Percentiles rank a stretch among this genome's conserved stretches.
Conservation (phyloP, 1,140 invertebrate genomes). For the Drosophila arawakana region DNA sequence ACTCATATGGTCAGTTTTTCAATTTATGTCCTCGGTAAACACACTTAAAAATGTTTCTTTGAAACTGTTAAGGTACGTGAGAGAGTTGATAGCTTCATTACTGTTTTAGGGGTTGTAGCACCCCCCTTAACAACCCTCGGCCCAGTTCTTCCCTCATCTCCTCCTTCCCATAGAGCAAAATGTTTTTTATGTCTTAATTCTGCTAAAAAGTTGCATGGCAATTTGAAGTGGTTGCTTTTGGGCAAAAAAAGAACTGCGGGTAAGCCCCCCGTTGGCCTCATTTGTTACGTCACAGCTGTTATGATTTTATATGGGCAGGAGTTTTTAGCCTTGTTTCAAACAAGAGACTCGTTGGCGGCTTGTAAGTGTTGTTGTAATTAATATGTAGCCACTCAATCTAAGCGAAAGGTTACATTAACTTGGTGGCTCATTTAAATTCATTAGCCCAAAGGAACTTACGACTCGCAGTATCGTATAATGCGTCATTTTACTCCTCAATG, state of each 20-base stretch:
- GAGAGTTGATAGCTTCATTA: conserved; percentile 72
- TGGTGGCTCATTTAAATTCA: conserved; percentile 72
- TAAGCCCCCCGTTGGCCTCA: conserved; percentile 54
- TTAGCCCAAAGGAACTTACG: conserved; percentile 35
- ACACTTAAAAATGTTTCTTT: conserved; percentile 56
- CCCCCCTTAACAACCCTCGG: conserved; percentile 1
- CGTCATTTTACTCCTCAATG: conserved; percentile 52
- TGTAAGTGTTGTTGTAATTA: conserved; percentile 77
- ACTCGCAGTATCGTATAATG: conserved; percentile 16
- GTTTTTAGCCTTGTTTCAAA: conserved; percentile 43
- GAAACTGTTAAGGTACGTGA: conserved; percentile 61
- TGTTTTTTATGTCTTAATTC: conserved; percentile 78
- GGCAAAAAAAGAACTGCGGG: conserved; percentile 31
- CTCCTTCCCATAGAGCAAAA: conserved; percentile 11
- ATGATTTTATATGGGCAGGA: conserved; percentile 53
- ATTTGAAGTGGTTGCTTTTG: conserved; percentile 73
- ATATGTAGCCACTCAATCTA: conserved; percentile 56
- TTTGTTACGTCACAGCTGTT: conserved; percentile 79
- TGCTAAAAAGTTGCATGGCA: conserved; percentile 58
- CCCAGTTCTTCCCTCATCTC: neutral
- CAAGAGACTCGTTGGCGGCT: conserved; percentile 41
- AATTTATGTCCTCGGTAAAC: conserved; percentile 45
- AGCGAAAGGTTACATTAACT: conserved; percentile 43
- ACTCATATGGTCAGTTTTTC: conserved; percentile 73
- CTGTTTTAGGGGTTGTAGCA: conserved; percentile 54